phyloP scores from a whole-genome alignment of 2,888 invertebrate genomes.

The Neoascia interrupta region DNA sequence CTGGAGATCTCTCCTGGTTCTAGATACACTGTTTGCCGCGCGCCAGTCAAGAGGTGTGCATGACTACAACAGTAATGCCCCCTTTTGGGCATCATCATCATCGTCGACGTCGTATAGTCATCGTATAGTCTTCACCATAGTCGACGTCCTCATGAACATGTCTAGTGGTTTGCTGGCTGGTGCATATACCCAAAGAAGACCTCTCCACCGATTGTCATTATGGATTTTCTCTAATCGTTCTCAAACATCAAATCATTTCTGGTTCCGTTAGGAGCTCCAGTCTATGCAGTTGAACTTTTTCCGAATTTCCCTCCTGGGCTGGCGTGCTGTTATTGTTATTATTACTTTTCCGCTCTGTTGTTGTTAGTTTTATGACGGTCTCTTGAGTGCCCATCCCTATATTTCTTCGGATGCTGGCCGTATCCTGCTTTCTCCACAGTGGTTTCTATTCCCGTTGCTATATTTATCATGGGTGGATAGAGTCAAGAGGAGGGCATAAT shows the following conservation, averaged over 20 bases:
- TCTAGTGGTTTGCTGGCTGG: slow-evolving; percentile 30
- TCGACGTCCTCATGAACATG: slow-evolving; percentile 50
- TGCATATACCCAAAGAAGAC: slow-evolving; percentile 41
- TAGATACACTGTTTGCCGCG: slow-evolving; percentile 28
- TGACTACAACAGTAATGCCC: slow-evolving; percentile 59
- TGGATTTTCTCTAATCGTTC: slow-evolving; percentile 69
- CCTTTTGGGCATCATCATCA: slow-evolving; percentile 68
- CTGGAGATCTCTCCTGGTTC: slow-evolving; percentile 33
- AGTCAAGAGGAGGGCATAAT: slow-evolving; percentile 52
- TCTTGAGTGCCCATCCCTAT: slow-evolving; percentile 62
- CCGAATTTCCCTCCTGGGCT: slow-evolving; percentile 41
- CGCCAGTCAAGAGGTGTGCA: slow-evolving; percentile 50
- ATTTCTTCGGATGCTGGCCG: slow-evolving; percentile 19
- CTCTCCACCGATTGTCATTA: slow-evolving; percentile 64
- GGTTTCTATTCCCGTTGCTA: slow-evolving; percentile 35
- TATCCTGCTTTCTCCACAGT: slow-evolving; percentile 61
- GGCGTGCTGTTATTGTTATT: slow-evolving; percentile 63
- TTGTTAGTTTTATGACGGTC: slow-evolving; percentile 60
- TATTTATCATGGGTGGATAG: slow-evolving; percentile 42
- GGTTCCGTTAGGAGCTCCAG: slow-evolving; percentile 64
- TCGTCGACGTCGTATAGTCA: background rate
- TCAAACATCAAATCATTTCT: slow-evolving; percentile 70
- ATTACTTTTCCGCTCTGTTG: slow-evolving; percentile 56
- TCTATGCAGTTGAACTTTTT: slow-evolving; percentile 31
- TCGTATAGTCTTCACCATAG: slow-evolving; percentile 12